Evolutionary conservation across 2,113 vertebrate species (phyloP).

Genomic region (Dromas ardeola): DNA sequence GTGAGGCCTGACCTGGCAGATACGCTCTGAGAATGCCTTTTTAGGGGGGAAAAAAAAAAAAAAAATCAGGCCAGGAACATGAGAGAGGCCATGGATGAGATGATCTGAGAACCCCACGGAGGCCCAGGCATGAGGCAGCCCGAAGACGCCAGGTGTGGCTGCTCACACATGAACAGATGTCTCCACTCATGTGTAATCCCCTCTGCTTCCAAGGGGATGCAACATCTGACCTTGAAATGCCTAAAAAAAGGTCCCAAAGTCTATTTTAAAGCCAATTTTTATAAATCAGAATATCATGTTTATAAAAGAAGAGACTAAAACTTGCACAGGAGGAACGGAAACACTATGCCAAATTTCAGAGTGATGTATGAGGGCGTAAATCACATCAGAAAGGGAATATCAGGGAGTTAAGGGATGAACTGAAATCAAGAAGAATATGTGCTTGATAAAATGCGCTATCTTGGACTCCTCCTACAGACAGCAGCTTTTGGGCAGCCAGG

Average conservation of each 20-base stretch:
- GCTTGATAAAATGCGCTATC: not conserved
- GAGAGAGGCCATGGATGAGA: not conserved
- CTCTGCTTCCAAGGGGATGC: slow-evolving; percentile 19
- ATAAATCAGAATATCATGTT: not conserved
- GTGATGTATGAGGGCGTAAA: not conserved
- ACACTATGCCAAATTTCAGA: not conserved
- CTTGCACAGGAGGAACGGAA: not conserved
- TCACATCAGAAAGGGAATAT: not conserved
- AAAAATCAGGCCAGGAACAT: not conserved
- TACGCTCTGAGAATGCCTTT: not conserved
- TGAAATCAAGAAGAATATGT: not conserved
- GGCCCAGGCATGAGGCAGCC: not conserved
- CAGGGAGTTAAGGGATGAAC: not conserved
- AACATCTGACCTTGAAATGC: slow-evolving; percentile 22
- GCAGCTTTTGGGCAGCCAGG: not conserved
- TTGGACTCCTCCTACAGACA: not conserved
- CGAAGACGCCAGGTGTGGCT: slow-evolving; percentile 12
- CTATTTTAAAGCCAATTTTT: not conserved
- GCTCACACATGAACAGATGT: slow-evolving; percentile 37
- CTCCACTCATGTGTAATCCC: not conserved
- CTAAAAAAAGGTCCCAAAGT: not conserved
- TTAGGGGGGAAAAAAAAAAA: not conserved
- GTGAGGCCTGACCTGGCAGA: not conserved
- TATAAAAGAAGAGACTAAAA: not conserved
- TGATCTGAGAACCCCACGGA: not conserved